These are phyloP conservation scores for Sander lucioperca DNA, from an alignment of 2,113 vertebrate genomes.

Conservation along the genomic window DNA sequence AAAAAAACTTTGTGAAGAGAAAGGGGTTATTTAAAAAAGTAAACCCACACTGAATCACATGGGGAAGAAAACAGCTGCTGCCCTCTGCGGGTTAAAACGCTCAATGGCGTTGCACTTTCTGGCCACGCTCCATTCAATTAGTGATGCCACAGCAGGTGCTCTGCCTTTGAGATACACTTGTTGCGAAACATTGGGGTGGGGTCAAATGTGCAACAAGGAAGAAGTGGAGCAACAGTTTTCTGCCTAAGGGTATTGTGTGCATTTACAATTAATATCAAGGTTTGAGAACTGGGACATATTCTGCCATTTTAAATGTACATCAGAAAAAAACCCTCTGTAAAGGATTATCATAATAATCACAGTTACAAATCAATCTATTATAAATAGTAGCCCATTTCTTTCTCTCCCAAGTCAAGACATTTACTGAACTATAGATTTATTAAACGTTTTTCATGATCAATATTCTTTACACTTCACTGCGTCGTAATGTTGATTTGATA, in stretches of 20 bases:
- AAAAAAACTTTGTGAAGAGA: constrained; percentile 58
- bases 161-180: constrained; percentile 15
- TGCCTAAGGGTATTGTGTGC: constrained; percentile 26
- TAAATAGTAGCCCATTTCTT: constrained; percentile 71
- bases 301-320: constrained; percentile 70
- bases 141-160: constrained; percentile 34
- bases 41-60: constrained; percentile 42
- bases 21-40: constrained; percentile 59
- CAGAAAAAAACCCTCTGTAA: constrained; percentile 35
- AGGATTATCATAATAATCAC: constrained; percentile 65
- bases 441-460: constrained; percentile 50
- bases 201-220: constrained; percentile 25
- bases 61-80: constrained; percentile 23
- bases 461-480: constrained; percentile 55
- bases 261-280: constrained; percentile 54
- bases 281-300: constrained; percentile 71
- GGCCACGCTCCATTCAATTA: constrained; percentile 15
- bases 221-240: constrained; percentile 17
- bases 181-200: constrained; percentile 23
- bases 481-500: constrained; percentile 55
- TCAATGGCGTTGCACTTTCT: constrained; percentile 10
- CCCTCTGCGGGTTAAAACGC: constrained; percentile 15
- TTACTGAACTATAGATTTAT: constrained; percentile 54
- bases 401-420: constrained; percentile 71
- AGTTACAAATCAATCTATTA: constrained; percentile 71